Evolutionary conservation across 92 coral and sea anemone genomes (phyloP).

Genomic region (Phenganax stokvisi): DNA sequence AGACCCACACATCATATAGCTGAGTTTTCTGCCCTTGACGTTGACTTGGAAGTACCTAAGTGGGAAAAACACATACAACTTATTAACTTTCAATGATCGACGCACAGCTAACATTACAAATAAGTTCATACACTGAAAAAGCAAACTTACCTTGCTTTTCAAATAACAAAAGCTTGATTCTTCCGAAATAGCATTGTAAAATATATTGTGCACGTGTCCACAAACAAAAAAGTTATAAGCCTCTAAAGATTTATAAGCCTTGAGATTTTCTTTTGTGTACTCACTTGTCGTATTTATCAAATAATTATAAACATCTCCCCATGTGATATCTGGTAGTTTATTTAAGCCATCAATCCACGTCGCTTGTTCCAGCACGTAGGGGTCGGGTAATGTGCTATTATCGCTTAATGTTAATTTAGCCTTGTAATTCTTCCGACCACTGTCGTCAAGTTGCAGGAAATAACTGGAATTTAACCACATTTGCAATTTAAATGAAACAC

Average conservation of each 20-base stretch:
- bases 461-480: background rate
- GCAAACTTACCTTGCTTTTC: background rate
- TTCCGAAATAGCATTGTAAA: background rate
- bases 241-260: too few species aligned
- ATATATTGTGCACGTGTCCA: background rate
- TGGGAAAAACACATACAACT: too few species aligned
- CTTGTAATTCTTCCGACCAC: background rate
- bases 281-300: background rate
- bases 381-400: background rate
- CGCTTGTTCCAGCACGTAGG: background rate
- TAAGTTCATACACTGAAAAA: too few species aligned
- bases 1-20: too few species aligned
- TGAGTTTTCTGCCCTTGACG: too few species aligned
- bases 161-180: background rate
- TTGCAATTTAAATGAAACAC: background rate
- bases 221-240: too few species aligned
- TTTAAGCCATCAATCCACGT: background rate
- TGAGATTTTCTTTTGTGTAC: background rate
- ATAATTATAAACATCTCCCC: conserved; percentile 3
- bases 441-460: background rate
- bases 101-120: too few species aligned
- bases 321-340: conserved; percentile 4
- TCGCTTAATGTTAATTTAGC: background rate
- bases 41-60: too few species aligned
- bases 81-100: too few species aligned